Conservation (phyloP, 1,140 invertebrate species). For the Liolophura sinensis region DNA sequence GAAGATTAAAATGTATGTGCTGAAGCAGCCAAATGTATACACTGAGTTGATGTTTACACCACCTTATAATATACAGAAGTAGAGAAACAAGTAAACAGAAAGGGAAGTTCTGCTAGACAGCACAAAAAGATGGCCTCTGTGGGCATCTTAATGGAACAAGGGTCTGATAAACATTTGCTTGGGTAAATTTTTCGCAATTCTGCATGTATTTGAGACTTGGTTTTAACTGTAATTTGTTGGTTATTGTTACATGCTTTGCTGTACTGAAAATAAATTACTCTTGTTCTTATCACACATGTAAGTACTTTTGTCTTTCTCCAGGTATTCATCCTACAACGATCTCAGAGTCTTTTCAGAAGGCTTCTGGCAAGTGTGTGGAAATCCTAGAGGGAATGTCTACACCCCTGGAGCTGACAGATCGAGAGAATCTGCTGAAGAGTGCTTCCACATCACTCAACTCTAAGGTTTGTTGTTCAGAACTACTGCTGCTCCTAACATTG, state of each 20-base stretch:
- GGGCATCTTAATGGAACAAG: no score
- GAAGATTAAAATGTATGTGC: no score
- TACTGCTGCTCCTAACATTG: constrained; percentile 5
- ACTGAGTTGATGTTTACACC: no score
- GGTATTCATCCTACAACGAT: constrained; percentile 97
- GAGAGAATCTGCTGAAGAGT: constrained; percentile 86
- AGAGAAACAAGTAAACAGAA: no score
- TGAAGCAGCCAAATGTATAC: no score
- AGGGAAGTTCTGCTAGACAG: no score
- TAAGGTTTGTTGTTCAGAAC: constrained; percentile 68
- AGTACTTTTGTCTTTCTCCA: constrained; percentile 23
- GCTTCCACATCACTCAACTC: constrained; percentile 98
- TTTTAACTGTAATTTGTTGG: not conserved
- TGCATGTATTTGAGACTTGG: not conserved
- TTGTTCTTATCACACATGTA: not conserved
- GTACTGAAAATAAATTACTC: not conserved
- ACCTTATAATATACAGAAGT: no score
- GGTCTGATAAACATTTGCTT: no score
- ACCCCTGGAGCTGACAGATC: constrained; percentile 85
- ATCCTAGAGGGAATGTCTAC: constrained; percentile 85
- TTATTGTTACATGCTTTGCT: not conserved
- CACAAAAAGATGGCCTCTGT: no score
- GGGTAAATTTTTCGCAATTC: no score
- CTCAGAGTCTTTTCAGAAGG: constrained; percentile 94
- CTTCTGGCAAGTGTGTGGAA: constrained; percentile 81